Conservation (phyloP, 1,140 invertebrate genomes). For the Drosophila novamexicana region DNA sequence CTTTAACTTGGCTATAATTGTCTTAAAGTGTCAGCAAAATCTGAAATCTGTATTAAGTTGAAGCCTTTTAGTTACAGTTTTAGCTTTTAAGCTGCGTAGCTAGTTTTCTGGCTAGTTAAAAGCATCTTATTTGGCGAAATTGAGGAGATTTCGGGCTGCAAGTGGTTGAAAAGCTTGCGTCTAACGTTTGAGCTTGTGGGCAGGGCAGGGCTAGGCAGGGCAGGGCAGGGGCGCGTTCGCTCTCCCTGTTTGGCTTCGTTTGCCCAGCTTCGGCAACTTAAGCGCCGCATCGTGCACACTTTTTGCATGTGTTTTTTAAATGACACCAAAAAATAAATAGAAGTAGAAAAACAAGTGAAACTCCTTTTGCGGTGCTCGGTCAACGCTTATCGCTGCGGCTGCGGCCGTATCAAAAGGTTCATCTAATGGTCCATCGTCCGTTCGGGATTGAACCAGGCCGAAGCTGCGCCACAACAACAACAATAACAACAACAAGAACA, state of each 20-base stretch:
- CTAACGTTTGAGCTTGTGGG: not conserved
- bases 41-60: too few species aligned
- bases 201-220: too few species aligned
- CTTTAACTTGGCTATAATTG: too few species aligned
- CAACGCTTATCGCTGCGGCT: conserved; percentile 28
- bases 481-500: conserved; percentile 17
- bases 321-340: not conserved
- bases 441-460: conserved; percentile 33
- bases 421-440: conserved; percentile 45
- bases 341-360: conserved; percentile 6
- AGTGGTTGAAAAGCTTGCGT: not conserved
- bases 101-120: too few species aligned
- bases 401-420: conserved; percentile 46
- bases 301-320: conserved; percentile 10
- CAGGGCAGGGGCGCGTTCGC: not conserved
- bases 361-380: conserved; percentile 24
- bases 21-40: too few species aligned
- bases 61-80: too few species aligned
- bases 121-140: not conserved
- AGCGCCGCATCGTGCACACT: too few species aligned
- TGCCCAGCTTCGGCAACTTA: too few species aligned
- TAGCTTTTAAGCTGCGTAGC: too few species aligned
- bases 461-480: conserved; percentile 27
- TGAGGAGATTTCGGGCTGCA: conserved; percentile 7
- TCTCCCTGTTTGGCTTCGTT: not conserved